Conservation (phyloP, 2,113 vertebrate genomes). For the Triplophysa siluroides region DNA sequence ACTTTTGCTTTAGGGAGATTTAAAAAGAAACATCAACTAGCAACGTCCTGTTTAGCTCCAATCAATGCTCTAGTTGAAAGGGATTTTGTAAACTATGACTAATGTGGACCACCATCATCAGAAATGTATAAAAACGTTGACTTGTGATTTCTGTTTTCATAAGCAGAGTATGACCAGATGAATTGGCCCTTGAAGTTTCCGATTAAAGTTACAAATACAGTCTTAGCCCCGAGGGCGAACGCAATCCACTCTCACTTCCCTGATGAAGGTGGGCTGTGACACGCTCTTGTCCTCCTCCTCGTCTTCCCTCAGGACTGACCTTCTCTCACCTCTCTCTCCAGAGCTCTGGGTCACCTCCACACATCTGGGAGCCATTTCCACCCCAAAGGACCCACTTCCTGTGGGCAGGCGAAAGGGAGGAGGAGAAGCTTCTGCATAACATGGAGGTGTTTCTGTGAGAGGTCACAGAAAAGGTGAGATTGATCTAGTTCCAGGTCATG, state of each 20-base stretch:
- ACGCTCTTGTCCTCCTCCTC: slow-evolving; percentile 9
- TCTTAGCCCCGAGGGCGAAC: background rate
- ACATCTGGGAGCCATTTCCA: slow-evolving; percentile 59
- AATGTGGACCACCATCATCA: background rate
- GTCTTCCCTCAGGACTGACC: slow-evolving; percentile 16
- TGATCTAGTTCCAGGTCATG: slow-evolving; percentile 28
- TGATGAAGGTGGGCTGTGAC: background rate
- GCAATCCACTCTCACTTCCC: background rate
- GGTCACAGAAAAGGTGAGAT: slow-evolving; percentile 28
- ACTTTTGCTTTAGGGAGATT: background rate
- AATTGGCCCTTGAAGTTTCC: slow-evolving; percentile 3
- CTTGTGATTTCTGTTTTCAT: slow-evolving; percentile 1
- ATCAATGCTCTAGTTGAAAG: background rate
- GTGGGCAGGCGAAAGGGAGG: slow-evolving; percentile 24
- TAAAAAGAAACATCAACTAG: background rate
- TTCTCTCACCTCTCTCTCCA: slow-evolving; percentile 1
- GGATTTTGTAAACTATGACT: background rate
- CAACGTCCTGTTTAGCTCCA: background rate
- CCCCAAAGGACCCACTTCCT: slow-evolving; percentile 47
- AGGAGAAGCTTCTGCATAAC: slow-evolving; percentile 15
- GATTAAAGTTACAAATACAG: background rate
- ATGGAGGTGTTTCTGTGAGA: slow-evolving; percentile 41
- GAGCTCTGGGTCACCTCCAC: slow-evolving; percentile 30
- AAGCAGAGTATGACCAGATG: background rate
- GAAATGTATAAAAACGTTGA: background rate